These are phyloP conservation scores for Agrilus planipennis DNA, from an alignment of 1,140 invertebrate species.

Conservation along the genomic window DNA sequence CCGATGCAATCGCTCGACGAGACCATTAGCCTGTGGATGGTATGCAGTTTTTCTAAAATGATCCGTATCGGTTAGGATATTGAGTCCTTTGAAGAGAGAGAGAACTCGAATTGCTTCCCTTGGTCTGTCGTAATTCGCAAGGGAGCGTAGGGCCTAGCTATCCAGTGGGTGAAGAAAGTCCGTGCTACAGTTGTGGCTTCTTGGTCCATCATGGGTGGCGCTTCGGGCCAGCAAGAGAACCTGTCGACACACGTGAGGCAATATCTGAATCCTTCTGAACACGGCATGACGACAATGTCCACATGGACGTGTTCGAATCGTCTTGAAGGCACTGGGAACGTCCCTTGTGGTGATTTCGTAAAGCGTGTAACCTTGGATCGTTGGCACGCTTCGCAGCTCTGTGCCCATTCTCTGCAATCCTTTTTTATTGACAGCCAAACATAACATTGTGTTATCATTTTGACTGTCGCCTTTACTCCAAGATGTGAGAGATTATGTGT, in stretches of 20 bases:
- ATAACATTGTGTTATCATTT: conserved; percentile 29
- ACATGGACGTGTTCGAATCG: conserved; percentile 31
- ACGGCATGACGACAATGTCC: conserved; percentile 38
- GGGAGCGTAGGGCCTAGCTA: conserved; percentile 23
- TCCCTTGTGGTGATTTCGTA: conserved; percentile 13
- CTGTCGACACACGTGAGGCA: conserved; percentile 34
- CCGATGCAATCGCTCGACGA: conserved; percentile 25
- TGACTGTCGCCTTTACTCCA: conserved; percentile 21
- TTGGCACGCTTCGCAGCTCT: conserved; percentile 24
- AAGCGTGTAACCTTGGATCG: conserved; percentile 21
- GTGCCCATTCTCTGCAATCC: conserved; percentile 24
- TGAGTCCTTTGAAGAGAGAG: conserved; percentile 14
- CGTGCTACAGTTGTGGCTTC: conserved; percentile 14
- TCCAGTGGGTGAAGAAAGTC: conserved; percentile 20
- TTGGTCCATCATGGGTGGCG: conserved; percentile 27
- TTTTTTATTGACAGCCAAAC: conserved; percentile 34
- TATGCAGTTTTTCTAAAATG: conserved; percentile 16
- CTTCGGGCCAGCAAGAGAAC: conserved; percentile 36
- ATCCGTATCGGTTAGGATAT: conserved; percentile 1
- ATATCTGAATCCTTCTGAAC: conserved; percentile 26
- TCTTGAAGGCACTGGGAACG: conserved; percentile 13
- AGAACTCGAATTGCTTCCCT: conserved; percentile 20
- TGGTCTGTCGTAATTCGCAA: conserved; percentile 17
- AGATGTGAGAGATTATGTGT: conserved; percentile 22
- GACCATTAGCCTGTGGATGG: conserved; percentile 24